Evolutionary conservation across 2,113 vertebrate species (phyloP), one percentile per base, ranked within the genome.

Genomic region (Boleophthalmus pectinirostris): DNA sequence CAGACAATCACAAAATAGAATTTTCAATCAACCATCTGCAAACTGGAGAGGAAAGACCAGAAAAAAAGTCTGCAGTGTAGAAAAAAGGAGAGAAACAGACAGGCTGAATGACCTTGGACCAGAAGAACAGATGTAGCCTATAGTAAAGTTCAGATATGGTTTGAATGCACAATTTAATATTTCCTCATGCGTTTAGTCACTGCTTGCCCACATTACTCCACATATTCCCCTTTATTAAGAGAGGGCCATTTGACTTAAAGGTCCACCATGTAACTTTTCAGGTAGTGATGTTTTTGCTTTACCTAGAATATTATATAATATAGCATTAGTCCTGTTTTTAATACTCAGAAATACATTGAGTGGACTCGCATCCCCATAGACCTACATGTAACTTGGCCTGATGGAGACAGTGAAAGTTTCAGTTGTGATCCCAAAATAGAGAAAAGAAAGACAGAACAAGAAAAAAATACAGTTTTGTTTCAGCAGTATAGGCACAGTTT

Each of bases 21-120:
- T 77, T 66, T 24, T 70, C 69, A 77, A 74, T 82, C 74, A 80
- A 53, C 68, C 77, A 72, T 80, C 74, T 82, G 71, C 74, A 53
- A 60, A 71, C 54, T 24, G 38, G 21, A 15, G 71, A 57, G 0
- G 71, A 67, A 61, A 33, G 25, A 29, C 18, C 15, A 61, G 15
- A 33, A 33, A 33, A 33, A 66, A 74, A 60, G 58, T 66, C 67
- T 65, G 77, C 74, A 71, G 73, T 67, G 66, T 46, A 23, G 72
- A 57, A 71, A 35, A 45, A 47, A 56, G 15, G 47, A 24, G 64
- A 12, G 73, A 68, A 69, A 74, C 74, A 65, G 43, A 61, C 58
- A 57, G 64, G 68, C 46, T 73, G 68, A 77, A 29, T 1, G 0
- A 25, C 15, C 13, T n/a, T 1, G 12, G 60, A 20, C 18, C 64